These are phyloP conservation scores for Atrina japonica DNA, from an alignment of 2,888 invertebrate genomes.

Conservation along the genomic window DNA sequence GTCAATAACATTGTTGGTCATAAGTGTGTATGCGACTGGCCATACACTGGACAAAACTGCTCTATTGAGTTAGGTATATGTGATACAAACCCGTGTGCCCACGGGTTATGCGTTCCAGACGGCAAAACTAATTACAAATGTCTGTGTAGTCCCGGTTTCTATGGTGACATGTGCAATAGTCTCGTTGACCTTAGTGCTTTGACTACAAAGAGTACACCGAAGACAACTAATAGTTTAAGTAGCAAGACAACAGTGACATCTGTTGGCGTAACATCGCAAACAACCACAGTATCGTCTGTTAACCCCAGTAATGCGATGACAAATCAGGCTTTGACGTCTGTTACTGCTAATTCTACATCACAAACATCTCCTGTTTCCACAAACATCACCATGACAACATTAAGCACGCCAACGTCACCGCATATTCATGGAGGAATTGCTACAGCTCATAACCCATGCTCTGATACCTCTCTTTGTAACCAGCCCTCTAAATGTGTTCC, in stretches of 20 bases:
- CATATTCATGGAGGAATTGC: background rate
- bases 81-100: constrained; percentile 24
- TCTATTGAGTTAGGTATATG: constrained; percentile 18
- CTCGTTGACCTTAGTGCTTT: background rate
- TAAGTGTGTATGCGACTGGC: constrained; percentile 20
- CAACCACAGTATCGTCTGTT: background rate
- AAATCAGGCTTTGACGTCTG: background rate
- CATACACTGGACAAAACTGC: constrained; percentile 22
- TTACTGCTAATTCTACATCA: background rate
- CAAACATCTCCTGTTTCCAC: background rate
- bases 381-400: background rate
- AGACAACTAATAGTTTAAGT: background rate
- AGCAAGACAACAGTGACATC: background rate
- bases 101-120: constrained; percentile 18
- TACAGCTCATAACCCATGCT: constrained; percentile 15
- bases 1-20: constrained; percentile 22
- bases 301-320: background rate
- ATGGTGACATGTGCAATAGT: constrained; percentile 20
- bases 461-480: constrained; percentile 26
- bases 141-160: constrained; percentile 30
- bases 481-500: constrained; percentile 30
- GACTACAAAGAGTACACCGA: constrained; percentile 1
- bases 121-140: constrained; percentile 21
- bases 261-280: background rate
- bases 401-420: background rate